These are phyloP conservation scores for Anniella stebbinsi DNA, from an alignment of 2,797 vertebrate genomes.

Conservation along the genomic window DNA sequence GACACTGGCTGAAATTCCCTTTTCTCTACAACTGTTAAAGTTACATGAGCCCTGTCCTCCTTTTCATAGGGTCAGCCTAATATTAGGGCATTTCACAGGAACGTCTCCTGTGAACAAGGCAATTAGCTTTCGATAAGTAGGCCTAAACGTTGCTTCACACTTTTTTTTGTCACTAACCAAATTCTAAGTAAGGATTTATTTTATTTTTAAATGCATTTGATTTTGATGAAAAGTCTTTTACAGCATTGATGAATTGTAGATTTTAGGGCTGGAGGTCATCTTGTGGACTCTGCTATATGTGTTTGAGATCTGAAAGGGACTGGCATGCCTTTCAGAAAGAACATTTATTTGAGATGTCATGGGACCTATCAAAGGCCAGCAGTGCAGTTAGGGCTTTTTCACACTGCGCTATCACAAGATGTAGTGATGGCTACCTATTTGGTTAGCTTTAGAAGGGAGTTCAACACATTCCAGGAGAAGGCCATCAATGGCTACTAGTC, in stretches of 20 bases:
- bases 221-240: not conserved
- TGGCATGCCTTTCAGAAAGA: not conserved
- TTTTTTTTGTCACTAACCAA: not conserved
- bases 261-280: not conserved
- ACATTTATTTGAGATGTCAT: not conserved
- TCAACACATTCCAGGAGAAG: no score
- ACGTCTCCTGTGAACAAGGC: not conserved
- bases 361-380: not conserved
- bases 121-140: not conserved
- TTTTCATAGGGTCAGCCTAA: no score
- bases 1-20: no score
- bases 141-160: not conserved
- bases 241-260: no score
- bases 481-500: no score
- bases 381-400: no score
- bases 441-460: no score
- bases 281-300: not conserved
- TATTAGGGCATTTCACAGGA: not conserved
- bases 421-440: no score
- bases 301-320: not conserved
- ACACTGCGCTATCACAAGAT: no score
- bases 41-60: no score
- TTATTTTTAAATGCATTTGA: no score
- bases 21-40: no score
- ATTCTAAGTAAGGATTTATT: not conserved